A percentile compares a stretch with the other conserved stretches of the same genome.
phyloP scores from a whole-genome alignment of 1,140 invertebrate genomes.

The Drosophila simulans region DNA sequence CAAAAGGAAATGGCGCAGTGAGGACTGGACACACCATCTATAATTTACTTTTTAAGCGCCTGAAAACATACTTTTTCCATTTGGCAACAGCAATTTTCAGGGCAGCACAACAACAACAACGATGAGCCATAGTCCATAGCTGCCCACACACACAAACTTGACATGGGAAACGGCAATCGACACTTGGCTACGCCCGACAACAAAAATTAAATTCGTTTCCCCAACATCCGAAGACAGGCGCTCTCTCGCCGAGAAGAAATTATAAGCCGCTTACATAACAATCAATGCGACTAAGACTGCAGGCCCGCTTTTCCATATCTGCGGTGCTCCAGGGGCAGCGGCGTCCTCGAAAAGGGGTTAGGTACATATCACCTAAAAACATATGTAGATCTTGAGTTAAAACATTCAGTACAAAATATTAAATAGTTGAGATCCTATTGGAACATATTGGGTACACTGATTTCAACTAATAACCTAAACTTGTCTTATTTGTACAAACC shows the following conservation, averaged over 20 bases:
- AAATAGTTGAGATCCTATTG: too few species aligned
- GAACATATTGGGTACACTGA: too few species aligned
- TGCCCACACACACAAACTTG: slow-evolving; percentile 8
- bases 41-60: slow-evolving; percentile 62
- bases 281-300: slow-evolving; percentile 45
- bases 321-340: slow-evolving; percentile 3
- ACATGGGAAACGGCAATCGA: slow-evolving; percentile 31
- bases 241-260: slow-evolving; percentile 47
- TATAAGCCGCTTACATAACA: slow-evolving; percentile 67
- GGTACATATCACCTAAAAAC: rapidly evolving
- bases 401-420: too few species aligned
- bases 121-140: slow-evolving; percentile 33
- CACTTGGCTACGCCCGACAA: slow-evolving; percentile 52
- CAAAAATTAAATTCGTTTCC: slow-evolving; percentile 41
- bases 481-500: too few species aligned
- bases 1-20: background rate
- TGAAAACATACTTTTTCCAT: slow-evolving; percentile 69
- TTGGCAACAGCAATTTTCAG: slow-evolving; percentile 49
- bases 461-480: too few species aligned
- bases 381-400: background rate
- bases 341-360: slow-evolving; percentile 1
- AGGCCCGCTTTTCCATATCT: slow-evolving; percentile 33
- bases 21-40: slow-evolving; percentile 28
- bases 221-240: slow-evolving; percentile 1
- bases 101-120: slow-evolving; percentile 9